These are phyloP conservation scores for Phyto melanocephala DNA, from an alignment of 2,888 invertebrate species.

Conservation along the genomic window DNA sequence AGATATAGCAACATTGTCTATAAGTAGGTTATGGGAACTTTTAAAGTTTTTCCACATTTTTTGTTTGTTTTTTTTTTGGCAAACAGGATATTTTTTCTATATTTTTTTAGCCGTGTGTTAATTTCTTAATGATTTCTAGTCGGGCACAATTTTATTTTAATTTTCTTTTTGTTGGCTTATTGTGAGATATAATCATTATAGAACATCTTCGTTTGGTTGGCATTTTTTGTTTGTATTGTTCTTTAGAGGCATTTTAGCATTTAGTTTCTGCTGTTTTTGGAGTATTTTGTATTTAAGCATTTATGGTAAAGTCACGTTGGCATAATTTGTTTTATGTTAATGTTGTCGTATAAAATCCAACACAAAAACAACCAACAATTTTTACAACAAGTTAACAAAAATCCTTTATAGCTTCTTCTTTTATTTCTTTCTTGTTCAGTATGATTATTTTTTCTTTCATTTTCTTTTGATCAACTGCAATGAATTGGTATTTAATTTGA, in stretches of 20 bases:
- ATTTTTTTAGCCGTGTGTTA: slow-evolving; percentile 39
- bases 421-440: slow-evolving; percentile 44
- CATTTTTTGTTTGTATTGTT: neutral
- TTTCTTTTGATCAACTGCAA: slow-evolving; percentile 69
- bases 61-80: neutral
- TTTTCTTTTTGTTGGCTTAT: neutral
- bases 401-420: slow-evolving; percentile 58
- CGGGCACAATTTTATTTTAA: slow-evolving; percentile 30
- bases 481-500: slow-evolving; percentile 79
- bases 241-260: neutral
- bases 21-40: slow-evolving; percentile 55
- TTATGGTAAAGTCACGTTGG: slow-evolving; percentile 80
- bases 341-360: slow-evolving; percentile 66
- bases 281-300: slow-evolving; percentile 70
- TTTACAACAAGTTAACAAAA: slow-evolving; percentile 47
- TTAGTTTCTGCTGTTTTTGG: slow-evolving; percentile 19
- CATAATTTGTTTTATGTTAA: slow-evolving; percentile 80
- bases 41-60: slow-evolving; percentile 22
- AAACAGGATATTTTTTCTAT: slow-evolving; percentile 14
- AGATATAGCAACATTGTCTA: slow-evolving; percentile 42
- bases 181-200: slow-evolving; percentile 62
- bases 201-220: slow-evolving; percentile 50
- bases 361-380: slow-evolving; percentile 16
- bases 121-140: slow-evolving; percentile 62
- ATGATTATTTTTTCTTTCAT: neutral